phyloP scores from a whole-genome alignment of 1,140 invertebrate genomes.

The Drosophila repleta region DNA sequence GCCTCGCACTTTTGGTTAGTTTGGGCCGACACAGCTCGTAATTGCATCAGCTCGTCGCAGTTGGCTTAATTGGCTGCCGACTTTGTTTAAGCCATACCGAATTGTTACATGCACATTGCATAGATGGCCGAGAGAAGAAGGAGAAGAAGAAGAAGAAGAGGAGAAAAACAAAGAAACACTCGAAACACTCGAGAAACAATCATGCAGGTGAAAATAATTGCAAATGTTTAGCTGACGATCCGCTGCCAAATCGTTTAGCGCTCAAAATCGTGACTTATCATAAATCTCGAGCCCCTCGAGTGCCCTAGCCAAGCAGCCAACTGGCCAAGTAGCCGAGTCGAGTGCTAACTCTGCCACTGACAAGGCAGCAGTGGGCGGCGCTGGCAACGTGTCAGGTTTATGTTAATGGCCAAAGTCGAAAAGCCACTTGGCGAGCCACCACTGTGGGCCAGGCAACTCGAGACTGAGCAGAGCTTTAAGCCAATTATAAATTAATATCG shows the following conservation, averaged over 20 bases:
- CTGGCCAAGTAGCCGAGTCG: slow-evolving; percentile 29
- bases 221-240: slow-evolving; percentile 5
- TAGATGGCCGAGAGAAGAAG: slow-evolving; percentile 14
- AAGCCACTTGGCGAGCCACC: slow-evolving; percentile 47
- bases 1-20: neutral
- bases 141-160: neutral
- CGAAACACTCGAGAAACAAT: neutral
- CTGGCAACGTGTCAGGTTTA: slow-evolving; percentile 62
- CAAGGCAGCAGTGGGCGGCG: slow-evolving; percentile 22
- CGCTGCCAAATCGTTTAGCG: slow-evolving; percentile 46
- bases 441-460: slow-evolving; percentile 21
- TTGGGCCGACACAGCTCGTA: slow-evolving; percentile 33
- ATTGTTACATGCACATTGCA: slow-evolving; percentile 35
- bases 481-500: slow-evolving; percentile 28
- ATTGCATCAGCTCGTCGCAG: slow-evolving; percentile 62
- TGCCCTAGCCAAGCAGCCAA: slow-evolving; percentile 31
- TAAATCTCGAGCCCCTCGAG: slow-evolving; percentile 54
- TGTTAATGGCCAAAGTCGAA: slow-evolving; percentile 70
- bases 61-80: slow-evolving; percentile 67
- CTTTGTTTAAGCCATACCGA: slow-evolving; percentile 38
- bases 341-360: slow-evolving; percentile 50
- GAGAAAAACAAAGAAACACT: slow-evolving; percentile 8
- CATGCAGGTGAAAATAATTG: slow-evolving; percentile 23
- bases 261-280: slow-evolving; percentile 74
- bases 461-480: slow-evolving; percentile 3